phyloP scores from a whole-genome alignment of 2,888 invertebrate species.

The Melitaea athalia region DNA sequence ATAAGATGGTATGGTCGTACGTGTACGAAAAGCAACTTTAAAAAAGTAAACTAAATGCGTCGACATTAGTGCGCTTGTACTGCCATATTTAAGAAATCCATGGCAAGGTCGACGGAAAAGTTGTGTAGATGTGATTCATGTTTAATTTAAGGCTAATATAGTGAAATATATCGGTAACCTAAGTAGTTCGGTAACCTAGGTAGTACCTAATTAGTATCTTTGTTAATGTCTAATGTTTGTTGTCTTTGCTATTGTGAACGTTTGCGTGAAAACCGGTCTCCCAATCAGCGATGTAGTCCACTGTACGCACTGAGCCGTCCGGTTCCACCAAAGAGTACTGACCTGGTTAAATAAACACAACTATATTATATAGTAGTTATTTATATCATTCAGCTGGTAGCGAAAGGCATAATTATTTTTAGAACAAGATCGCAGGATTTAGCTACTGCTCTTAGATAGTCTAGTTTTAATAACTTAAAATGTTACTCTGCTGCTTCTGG shows the following conservation, averaged over 20 bases:
- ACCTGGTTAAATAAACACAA: conserved; percentile 60
- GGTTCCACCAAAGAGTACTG: conserved; percentile 87
- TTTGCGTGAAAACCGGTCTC: conserved; percentile 89
- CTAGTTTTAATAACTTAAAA: neutral
- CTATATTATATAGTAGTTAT: conserved; percentile 27
- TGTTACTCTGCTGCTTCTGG: neutral
- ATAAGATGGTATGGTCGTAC: neutral
- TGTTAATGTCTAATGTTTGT: conserved; percentile 58
- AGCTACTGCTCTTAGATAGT: conserved; percentile 11
- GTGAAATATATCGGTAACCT: conserved; percentile 24
- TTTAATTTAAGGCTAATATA: conserved; percentile 16
- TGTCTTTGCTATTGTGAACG: conserved; percentile 85
- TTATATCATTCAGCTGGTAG: conserved; percentile 23
- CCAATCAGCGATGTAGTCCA: conserved; percentile 90
- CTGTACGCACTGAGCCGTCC: conserved; percentile 88
- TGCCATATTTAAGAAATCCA: conserved; percentile 17
- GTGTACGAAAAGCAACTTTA: neutral
- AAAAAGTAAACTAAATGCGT: neutral
- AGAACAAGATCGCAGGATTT: conserved; percentile 26
- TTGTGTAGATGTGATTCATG: neutral
- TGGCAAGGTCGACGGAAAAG: neutral
- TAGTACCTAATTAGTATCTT: neutral
- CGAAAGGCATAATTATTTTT: conserved; percentile 32
- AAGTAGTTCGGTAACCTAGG: neutral
- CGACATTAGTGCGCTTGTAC: neutral